These are phyloP conservation scores for Chunga burmeisteri DNA, from an alignment of 2,113 vertebrate genomes.

Conservation along the genomic window DNA sequence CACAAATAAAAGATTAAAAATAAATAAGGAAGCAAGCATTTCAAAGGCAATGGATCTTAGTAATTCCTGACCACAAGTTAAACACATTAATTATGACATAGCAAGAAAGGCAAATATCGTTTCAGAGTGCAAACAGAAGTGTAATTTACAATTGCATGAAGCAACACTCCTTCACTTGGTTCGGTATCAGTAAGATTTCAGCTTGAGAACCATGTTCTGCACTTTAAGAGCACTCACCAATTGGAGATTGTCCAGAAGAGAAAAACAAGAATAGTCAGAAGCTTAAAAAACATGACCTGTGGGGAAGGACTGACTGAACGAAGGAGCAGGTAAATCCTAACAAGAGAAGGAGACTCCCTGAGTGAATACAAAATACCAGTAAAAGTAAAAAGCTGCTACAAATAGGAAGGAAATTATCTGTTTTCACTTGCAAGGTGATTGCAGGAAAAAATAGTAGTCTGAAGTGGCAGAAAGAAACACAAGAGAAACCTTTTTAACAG, in stretches of 20 bases:
- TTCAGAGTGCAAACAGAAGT: not conserved
- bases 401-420: not conserved
- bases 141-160: not conserved
- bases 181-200: not conserved
- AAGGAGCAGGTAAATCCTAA: not conserved
- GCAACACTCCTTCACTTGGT: not conserved
- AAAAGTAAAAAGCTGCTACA: not conserved
- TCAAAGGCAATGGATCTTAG: not conserved
- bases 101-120: not conserved
- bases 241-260: not conserved
- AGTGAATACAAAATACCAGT: not conserved
- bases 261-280: not conserved
- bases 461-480: not conserved
- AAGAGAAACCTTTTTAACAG: not conserved
- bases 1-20: not conserved
- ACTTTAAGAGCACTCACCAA: not conserved
- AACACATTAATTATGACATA: not conserved
- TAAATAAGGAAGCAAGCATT: not conserved
- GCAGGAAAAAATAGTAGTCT: not conserved
- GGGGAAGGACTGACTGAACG: not conserved
- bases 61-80: not conserved
- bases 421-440: not conserved
- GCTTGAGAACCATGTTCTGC: not conserved
- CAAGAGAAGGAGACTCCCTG: not conserved
- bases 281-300: not conserved